These are phyloP conservation scores for Acronicta leporina DNA, from an alignment of 2,888 invertebrate genomes.

Conservation along the genomic window DNA sequence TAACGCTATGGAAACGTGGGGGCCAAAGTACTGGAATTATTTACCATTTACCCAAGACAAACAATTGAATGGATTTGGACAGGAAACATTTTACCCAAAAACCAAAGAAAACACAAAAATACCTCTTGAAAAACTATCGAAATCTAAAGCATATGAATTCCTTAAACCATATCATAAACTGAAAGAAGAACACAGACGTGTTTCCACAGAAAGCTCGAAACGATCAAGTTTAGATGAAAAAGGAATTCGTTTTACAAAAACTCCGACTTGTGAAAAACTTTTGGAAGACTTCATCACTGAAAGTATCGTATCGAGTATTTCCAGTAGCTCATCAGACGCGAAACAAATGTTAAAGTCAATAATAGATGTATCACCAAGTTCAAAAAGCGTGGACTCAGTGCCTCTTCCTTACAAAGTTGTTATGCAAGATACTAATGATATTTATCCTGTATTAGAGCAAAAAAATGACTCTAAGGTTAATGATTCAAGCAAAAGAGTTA, in stretches of 20 bases:
- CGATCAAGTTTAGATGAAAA: slow-evolving; percentile 27
- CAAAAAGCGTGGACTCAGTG: slow-evolving; percentile 3
- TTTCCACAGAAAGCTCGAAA: slow-evolving; percentile 33
- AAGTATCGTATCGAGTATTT: slow-evolving; percentile 17
- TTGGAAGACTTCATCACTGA: slow-evolving; percentile 34
- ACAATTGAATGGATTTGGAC: slow-evolving; percentile 19
- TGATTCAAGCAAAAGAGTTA: slow-evolving; percentile 1
- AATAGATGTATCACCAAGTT: neutral
- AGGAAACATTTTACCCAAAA: slow-evolving; percentile 16
- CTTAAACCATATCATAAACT: slow-evolving; percentile 37
- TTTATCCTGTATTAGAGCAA: neutral
- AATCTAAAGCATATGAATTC: slow-evolving; percentile 26
- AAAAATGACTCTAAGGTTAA: slow-evolving; percentile 20
- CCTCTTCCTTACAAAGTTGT: slow-evolving; percentile 17
- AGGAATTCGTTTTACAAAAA: slow-evolving; percentile 34
- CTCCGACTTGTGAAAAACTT: slow-evolving; percentile 32
- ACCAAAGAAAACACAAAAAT: slow-evolving; percentile 11
- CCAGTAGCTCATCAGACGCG: neutral
- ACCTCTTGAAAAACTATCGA: slow-evolving; percentile 22
- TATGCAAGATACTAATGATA: slow-evolving; percentile 5
- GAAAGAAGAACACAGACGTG: slow-evolving; percentile 29
- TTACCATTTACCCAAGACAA: slow-evolving; percentile 43
- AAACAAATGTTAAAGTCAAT: slow-evolving; percentile 6
- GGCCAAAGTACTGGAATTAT: slow-evolving; percentile 69
- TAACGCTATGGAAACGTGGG: slow-evolving; percentile 71